A percentile compares a stretch with the other conserved stretches of the same genome.
These are phyloP conservation scores for Nematolebias whitei DNA, from an alignment of 2,113 vertebrate species.

Conservation along the genomic window DNA sequence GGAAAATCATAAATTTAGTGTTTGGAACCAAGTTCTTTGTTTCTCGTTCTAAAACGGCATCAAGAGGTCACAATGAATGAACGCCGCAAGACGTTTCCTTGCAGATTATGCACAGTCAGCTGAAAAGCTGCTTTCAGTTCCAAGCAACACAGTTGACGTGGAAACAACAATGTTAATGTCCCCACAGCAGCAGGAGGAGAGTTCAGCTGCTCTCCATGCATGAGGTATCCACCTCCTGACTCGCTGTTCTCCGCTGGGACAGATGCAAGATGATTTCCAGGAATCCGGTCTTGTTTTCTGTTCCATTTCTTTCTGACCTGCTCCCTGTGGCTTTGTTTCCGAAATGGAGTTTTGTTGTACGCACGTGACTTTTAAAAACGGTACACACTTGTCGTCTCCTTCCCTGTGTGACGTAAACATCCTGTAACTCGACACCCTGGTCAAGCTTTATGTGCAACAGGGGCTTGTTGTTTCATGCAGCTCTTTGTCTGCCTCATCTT, in stretches of 20 bases:
- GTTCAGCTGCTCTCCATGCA: constrained; percentile 26
- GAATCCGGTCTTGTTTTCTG: neutral
- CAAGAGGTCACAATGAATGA: constrained; percentile 10
- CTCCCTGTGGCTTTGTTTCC: neutral
- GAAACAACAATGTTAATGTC: neutral
- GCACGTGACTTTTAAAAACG: constrained; percentile 16
- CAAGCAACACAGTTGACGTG: neutral
- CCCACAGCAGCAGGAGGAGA: constrained; percentile 21
- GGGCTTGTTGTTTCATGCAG: constrained; percentile 1
- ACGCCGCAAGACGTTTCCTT: neutral
- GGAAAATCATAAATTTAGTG: too few relatives aligned
- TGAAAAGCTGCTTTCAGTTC: constrained; percentile 13
- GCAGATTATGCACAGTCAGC: constrained; percentile 3
- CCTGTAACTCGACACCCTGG: constrained; percentile 52
- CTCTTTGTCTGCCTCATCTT: constrained; percentile 18
- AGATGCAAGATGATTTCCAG: neutral
- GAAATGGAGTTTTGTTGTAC: constrained; percentile 29
- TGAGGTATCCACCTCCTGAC: constrained; percentile 20
- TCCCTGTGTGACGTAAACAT: constrained; percentile 26
- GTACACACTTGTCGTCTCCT: constrained; percentile 33
- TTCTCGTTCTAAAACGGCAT: neutral
- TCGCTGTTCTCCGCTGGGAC: constrained; percentile 8
- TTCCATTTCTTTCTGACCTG: neutral
- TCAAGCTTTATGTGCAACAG: constrained; percentile 13
- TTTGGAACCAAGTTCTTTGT: neutral